A percentile compares a stretch with the other conserved stretches of the same genome.
Evolutionary conservation across 2,113 vertebrate genomes (phyloP).

Genomic region (Cynoglossus semilaevis): DNA sequence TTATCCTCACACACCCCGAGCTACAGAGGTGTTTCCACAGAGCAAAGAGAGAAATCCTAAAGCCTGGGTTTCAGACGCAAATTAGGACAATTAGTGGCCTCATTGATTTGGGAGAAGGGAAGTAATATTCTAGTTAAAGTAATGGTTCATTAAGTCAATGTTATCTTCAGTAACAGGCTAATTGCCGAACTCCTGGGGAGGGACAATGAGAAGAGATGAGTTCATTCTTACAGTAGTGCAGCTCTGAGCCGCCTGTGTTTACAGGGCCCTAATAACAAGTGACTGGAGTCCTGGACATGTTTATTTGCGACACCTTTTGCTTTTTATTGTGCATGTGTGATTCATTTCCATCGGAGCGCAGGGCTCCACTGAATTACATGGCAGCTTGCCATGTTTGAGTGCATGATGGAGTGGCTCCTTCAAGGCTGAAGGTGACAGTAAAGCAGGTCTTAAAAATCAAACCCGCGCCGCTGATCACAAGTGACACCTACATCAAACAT

Average conservation of each 20-base stretch:
- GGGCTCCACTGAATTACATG: not conserved
- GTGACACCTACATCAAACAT: not conserved
- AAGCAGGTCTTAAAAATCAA: slow-evolving; percentile 11
- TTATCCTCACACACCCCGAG: slow-evolving; percentile 69
- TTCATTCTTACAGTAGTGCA: not conserved
- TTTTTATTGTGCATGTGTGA: not conserved
- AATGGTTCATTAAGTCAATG: slow-evolving; percentile 67
- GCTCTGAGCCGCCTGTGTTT: not conserved
- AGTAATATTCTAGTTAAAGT: slow-evolving; percentile 67
- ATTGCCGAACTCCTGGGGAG: slow-evolving; percentile 50
- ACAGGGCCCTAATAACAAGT: not conserved
- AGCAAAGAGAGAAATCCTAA: slow-evolving; percentile 55
- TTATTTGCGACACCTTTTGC: not conserved
- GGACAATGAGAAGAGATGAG: slow-evolving; percentile 13
- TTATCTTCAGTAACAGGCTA: slow-evolving; percentile 52
- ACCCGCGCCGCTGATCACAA: slow-evolving; percentile 32
- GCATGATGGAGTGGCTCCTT: not conserved
- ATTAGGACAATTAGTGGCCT: slow-evolving; percentile 74
- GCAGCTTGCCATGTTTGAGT: not conserved
- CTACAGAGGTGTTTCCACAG: slow-evolving; percentile 59
- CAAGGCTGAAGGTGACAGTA: slow-evolving; percentile 25
- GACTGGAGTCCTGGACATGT: not conserved
- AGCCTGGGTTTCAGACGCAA: slow-evolving; percentile 62
- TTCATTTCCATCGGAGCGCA: not conserved
- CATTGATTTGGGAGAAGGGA: slow-evolving; percentile 72